Evolutionary conservation across 2,797 vertebrate species (phyloP).

Genomic region (Taeniopygia guttata): DNA sequence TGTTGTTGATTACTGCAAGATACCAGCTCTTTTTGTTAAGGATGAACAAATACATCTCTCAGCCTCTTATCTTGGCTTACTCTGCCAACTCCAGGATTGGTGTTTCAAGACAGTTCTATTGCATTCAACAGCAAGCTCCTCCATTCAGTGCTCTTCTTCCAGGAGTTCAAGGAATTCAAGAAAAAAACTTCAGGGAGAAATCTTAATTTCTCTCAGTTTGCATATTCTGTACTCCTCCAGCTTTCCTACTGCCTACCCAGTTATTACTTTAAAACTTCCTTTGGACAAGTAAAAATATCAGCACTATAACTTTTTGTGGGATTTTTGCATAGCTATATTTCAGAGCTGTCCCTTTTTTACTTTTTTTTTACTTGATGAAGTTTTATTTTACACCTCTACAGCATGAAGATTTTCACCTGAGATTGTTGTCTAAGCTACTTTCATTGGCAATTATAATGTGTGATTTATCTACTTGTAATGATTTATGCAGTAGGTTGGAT

Average conservation of each 20-base stretch:
- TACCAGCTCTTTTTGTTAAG: not conserved
- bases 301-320: not conserved
- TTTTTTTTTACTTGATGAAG: not conserved
- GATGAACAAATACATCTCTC: not conserved
- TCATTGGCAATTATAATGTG: not conserved
- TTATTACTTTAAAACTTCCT: not conserved
- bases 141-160: not conserved
- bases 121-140: not conserved
- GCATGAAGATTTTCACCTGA: not conserved
- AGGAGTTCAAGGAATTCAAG: not conserved
- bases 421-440: not conserved
- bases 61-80: not conserved
- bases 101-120: not conserved
- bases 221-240: not conserved
- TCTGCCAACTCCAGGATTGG: not conserved
- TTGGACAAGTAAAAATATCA: not conserved
- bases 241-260: not conserved
- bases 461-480: not conserved
- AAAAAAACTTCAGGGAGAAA: not conserved
- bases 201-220: not conserved
- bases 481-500: not conserved
- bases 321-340: not conserved
- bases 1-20: not conserved
- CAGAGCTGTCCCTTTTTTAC: not conserved
- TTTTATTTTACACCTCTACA: not conserved